Evolutionary conservation across 2,113 vertebrate genomes (phyloP), one percentile per base, ranked within the genome.

Genomic region (Phaethornis superciliosus): DNA sequence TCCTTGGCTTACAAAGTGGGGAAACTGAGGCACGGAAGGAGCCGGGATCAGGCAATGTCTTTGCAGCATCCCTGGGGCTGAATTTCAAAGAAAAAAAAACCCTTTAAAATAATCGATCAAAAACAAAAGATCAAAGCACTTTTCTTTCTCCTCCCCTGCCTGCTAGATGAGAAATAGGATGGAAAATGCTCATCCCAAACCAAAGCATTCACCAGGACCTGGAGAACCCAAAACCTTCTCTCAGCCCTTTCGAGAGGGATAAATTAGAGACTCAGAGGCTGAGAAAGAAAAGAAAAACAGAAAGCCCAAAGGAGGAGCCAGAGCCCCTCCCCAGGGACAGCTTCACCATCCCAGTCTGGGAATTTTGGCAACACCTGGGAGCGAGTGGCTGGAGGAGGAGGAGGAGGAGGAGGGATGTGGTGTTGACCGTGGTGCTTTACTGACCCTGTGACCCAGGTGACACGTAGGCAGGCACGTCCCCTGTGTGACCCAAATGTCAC

Each of bases 361-460:
- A 37, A 27, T 9, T 24, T 2, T 40, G 37, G 65, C 18, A 81
- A 33, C 23, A 42, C 22, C 60, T 47, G 46, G 5, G 15, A 44
- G 27, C 17, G 21, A 42, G 60, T 4, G 6, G 62, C 4, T 2
- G 44, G 32, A 56, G 33, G 27, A 74, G 56, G 20, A 22, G 32
- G n/a, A 18, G 27, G 30, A 15, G 32, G 52, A 11, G 56, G 18
- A n/a, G 17, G 32, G 52, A 10, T 3, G 24, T 5, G 59, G 37
- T 15, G 9, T 21, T 47, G 62, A 56, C 14, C n/a, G 1, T 9
- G 15, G 5, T 0, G 0, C 24, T 22, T 7, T 20, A 5, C 14
- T 18, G 27, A 46, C 13, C 27, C 89, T 17, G 30, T 1, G 2
- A 19, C 9, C 0, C 5, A 63, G 40, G 27, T 20, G 10, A 8